These are phyloP conservation scores for Strongylocentrotus purpuratus DNA, from an alignment of 35 echinoderm and acorn worm genomes.

Conservation along the genomic window DNA sequence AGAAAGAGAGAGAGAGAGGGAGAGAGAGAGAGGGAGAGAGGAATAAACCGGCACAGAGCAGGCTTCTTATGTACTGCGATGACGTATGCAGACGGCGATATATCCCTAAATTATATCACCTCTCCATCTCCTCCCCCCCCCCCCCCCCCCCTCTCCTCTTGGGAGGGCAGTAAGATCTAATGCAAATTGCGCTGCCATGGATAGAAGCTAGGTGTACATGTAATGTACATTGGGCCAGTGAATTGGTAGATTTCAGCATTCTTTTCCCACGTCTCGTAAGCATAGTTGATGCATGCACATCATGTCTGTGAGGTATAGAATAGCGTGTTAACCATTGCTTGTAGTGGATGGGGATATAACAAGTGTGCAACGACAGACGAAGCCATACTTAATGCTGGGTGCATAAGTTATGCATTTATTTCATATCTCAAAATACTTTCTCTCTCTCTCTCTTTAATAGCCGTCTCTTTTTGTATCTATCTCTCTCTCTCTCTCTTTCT, in stretches of 20 bases:
- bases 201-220: neutral
- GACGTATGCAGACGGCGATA: neutral
- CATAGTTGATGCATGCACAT: neutral
- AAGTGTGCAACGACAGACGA: neutral
- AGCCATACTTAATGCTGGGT: neutral
- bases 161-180: neutral
- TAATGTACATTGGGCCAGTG: neutral
- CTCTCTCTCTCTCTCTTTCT: neutral
- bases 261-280: neutral
- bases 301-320: neutral
- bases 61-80: neutral
- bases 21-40: neutral
- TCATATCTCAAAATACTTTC: neutral
- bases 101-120: neutral
- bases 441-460: neutral
- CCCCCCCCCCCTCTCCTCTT: neutral
- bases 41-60: neutral
- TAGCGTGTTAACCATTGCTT: neutral
- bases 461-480: too few species aligned
- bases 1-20: neutral
- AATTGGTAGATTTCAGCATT: slow-evolving; percentile 3
- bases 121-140: neutral
- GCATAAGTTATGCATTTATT: neutral
- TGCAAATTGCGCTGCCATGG: neutral
- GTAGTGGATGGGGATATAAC: neutral